Conservation (phyloP, 1,140 invertebrate genomes). For the Archivesica marissinica region DNA sequence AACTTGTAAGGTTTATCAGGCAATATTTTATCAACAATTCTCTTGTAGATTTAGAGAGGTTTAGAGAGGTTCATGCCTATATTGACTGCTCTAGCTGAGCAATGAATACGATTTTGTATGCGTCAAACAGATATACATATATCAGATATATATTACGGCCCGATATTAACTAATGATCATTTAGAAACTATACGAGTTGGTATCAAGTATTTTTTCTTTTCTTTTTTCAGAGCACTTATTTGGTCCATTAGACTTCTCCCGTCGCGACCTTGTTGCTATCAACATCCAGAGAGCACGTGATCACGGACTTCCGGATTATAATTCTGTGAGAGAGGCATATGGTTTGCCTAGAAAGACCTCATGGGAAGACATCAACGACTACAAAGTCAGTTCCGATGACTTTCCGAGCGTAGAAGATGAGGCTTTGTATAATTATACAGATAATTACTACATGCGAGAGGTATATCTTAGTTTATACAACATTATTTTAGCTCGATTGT, state of each 20-base stretch:
- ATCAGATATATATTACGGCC: no score
- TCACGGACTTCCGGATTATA: conserved; percentile 98
- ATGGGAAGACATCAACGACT: conserved; percentile 66
- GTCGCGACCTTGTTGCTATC: conserved; percentile 95
- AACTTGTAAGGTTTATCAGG: no score
- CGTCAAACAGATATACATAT: no score
- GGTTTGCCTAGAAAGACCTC: conserved; percentile 74
- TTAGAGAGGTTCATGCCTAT: no score
- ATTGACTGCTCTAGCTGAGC: no score
- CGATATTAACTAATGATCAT: no score
- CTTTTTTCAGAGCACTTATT: conserved; percentile 97
- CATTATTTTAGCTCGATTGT: no score
- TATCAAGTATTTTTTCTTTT: no score
- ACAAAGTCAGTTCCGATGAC: not conserved
- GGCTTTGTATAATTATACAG: not conserved
- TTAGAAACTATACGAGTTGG: no score
- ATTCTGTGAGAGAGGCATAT: conserved; percentile 90
- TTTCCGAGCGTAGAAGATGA: not conserved
- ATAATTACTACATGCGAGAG: conserved; percentile 19
- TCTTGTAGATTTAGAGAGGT: no score
- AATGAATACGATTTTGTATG: no score
- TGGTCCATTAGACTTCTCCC: conserved; percentile 98
- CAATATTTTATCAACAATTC: no score
- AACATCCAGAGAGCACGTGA: conserved; percentile 99
- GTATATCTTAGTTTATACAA: conserved; percentile 8